A percentile compares a stretch with the other conserved stretches of the same genome.
Conservation (phyloP, 23 tunicate genomes). For the Clavelina lepadiformis region DNA sequence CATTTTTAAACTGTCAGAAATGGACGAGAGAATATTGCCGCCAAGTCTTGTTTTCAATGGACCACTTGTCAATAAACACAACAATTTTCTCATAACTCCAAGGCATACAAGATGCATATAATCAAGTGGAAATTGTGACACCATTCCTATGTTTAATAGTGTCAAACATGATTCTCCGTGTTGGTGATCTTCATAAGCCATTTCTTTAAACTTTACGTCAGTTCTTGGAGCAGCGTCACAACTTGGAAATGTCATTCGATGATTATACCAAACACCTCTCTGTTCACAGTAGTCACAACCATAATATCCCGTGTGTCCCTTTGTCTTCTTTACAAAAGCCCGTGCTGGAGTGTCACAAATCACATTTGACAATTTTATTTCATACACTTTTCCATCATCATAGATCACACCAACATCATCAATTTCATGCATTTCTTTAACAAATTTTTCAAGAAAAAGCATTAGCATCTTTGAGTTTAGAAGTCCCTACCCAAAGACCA, state of each 20-base stretch:
- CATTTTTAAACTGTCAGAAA: conserved; percentile 1
- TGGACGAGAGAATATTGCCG: not conserved
- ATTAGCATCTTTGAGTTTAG: conserved; percentile 25
- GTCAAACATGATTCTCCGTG: conserved; percentile 14
- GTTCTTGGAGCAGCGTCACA: conserved; percentile 7
- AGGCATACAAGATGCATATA: conserved; percentile 53
- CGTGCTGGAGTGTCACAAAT: conserved; percentile 63
- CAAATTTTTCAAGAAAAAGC: conserved; percentile 37
- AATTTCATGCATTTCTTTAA: conserved; percentile 20
- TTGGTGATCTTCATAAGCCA: conserved; percentile 30
- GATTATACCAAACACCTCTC: conserved; percentile 28
- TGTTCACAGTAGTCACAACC: conserved; percentile 40
- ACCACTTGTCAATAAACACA: conserved; percentile 32
- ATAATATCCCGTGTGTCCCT: conserved; percentile 37
- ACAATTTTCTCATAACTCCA: conserved; percentile 29
- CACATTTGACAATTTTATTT: conserved; percentile 8
- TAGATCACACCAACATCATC: conserved; percentile 2
- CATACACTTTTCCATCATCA: not conserved
- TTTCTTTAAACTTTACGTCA: conserved; percentile 9
- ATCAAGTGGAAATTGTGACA: conserved; percentile 21
- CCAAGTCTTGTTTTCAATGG: conserved; percentile 8
- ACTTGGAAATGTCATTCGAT: conserved; percentile 11
- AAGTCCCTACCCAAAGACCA: conserved; percentile 23
- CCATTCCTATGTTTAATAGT: conserved; percentile 23
- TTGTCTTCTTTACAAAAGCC: conserved; percentile 32